Base-by-base conservation (phyloP, 2,888 invertebrate genomes). In the Cephus sareptanus region DNA sequence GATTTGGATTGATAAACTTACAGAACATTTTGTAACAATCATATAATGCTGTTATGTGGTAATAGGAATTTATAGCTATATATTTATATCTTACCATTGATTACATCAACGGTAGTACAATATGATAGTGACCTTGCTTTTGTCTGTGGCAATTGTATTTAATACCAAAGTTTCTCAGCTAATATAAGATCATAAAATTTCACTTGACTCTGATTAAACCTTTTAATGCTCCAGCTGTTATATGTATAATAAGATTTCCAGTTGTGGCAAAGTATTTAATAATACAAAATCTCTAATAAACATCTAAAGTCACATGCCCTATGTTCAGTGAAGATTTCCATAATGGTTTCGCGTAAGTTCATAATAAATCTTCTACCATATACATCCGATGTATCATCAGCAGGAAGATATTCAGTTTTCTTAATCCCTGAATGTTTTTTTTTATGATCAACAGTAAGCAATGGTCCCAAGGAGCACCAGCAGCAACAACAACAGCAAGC, bases 381-480 rank as follows among this genome's bases (percentile, higher is more conserved):
- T 15, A 40, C 13, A 40, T 15, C 15, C 40, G 15, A 40, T 40
- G 15, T 15, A 40, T 23, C 56, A 56, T 56, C 23, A 23, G 56
- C 6, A 56, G 9, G 6, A 23, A 56, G 11, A 71, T 71, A 30
- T 23, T 31, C 71, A 71, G 23, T 71, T 6, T 71, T 31, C 31
- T 71, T 23, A 56, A 56, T 23, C 23, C 23, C 23, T 23, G 56
- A 9, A 56, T 56, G 2, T 23, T 71, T 31, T 34, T 33, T 35
- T 35, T 31, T 71, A 33, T 71, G 71, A 15, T 71, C 75, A 34
- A 76, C 83, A 91, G 91, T 91, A 87, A 91, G 90, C 90, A 91
- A 91, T 91, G 91, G 91, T 87, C 91, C 91, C 84, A 91, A 91
- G 88, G 91, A 91, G 87, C 91, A 91, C 85, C 91, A 90, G 82